A percentile compares a stretch with the other conserved stretches of the same genome.
Evolutionary conservation across 2,888 invertebrate genomes (phyloP).

Genomic region (Ariolimax columbianus): DNA sequence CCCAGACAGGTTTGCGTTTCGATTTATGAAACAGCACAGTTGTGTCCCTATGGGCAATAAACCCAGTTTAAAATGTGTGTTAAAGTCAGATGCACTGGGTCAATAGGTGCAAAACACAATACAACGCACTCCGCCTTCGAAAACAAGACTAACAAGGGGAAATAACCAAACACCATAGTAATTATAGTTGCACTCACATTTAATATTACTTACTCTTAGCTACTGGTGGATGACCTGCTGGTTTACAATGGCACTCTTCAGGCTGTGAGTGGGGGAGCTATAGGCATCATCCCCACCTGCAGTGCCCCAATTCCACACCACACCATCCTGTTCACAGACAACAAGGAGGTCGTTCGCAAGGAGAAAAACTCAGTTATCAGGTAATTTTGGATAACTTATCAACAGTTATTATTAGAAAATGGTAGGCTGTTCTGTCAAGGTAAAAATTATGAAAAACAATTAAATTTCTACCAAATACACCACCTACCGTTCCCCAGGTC

Average conservation of each 20-base stretch:
- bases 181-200: not conserved
- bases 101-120: too few relatives aligned
- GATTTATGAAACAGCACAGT: too few relatives aligned
- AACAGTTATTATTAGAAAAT: not conserved
- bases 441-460: too few relatives aligned
- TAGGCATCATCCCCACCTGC: constrained; percentile 74
- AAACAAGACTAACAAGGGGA: too few relatives aligned
- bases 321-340: constrained; percentile 78
- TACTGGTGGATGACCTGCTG: constrained; percentile 88
- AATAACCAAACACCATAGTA: not conserved
- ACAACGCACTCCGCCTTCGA: too few relatives aligned
- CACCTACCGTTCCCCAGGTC: too few relatives aligned
- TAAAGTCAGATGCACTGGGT: too few relatives aligned
- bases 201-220: constrained; percentile 79
- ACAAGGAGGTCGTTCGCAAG: constrained; percentile 73
- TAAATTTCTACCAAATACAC: too few relatives aligned
- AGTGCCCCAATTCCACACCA: constrained; percentile 73
- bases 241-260: constrained; percentile 87
- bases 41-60: too few relatives aligned
- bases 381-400: constrained; percentile 61
- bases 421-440: too few relatives aligned
- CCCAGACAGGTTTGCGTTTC: too few relatives aligned
- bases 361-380: constrained; percentile 80
- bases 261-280: constrained; percentile 65
- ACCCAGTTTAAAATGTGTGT: too few relatives aligned